These are phyloP conservation scores for Spermophilus dauricus DNA, from an alignment of 2,113 vertebrate genomes.

Conservation along the genomic window DNA sequence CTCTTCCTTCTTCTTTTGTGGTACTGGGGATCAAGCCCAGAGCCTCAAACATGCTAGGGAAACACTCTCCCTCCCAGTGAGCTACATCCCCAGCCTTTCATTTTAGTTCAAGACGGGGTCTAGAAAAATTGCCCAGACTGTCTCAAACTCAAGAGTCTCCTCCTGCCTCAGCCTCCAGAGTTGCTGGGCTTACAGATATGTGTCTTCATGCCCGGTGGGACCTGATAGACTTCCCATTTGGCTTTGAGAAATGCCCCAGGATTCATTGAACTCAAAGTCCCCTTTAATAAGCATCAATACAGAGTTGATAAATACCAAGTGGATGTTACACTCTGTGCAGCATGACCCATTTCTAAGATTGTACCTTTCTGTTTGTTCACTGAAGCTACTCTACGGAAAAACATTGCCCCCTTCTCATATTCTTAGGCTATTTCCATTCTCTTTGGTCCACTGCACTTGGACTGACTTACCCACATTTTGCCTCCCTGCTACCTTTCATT, in stretches of 20 bases:
- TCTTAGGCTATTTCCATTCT: not conserved
- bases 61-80: no score
- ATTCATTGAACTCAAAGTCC: not conserved
- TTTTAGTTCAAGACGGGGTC: no score
- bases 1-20: no score
- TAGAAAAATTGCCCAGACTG: no score
- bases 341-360: not conserved
- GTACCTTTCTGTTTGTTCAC: not conserved
- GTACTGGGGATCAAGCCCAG: no score
- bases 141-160: no score
- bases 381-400: not conserved
- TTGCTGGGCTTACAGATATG: no score
- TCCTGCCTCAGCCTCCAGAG: no score
- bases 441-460: not conserved
- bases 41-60: no score
- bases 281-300: not conserved
- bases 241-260: conserved; percentile 14
- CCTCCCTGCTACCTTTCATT: not conserved
- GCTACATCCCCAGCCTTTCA: no score
- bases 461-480: not conserved
- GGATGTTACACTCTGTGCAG: not conserved
- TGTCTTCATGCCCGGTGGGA: not conserved
- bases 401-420: not conserved
- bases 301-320: not conserved
- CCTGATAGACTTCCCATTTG: not conserved